A percentile compares a stretch with the other conserved stretches of the same genome.
Evolutionary conservation across 1,140 invertebrate genomes (phyloP).

Genomic region (Aphidius ervi): DNA sequence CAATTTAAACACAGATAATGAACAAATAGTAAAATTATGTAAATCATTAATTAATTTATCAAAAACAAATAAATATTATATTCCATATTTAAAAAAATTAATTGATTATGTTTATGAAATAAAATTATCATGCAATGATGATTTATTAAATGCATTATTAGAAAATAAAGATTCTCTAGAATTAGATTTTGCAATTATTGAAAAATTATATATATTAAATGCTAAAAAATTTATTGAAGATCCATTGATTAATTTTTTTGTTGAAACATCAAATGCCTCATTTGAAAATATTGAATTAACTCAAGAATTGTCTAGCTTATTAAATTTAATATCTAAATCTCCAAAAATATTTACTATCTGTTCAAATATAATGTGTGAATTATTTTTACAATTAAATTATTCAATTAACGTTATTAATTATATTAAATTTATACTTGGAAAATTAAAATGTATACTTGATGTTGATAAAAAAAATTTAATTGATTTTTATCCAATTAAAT

Average conservation of each 20-base stretch:
- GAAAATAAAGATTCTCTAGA: conserved; percentile 23
- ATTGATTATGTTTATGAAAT: not conserved
- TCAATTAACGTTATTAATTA: conserved; percentile 32
- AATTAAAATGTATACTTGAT: conserved; percentile 26
- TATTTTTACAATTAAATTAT: conserved; percentile 34
- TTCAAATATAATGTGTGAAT: conserved; percentile 34
- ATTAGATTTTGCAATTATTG: conserved; percentile 28
- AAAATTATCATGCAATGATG: not conserved
- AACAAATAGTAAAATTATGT: conserved; percentile 24
- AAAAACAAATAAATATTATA: conserved; percentile 15
- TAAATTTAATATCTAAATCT: conserved; percentile 28
- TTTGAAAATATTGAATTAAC: too few species aligned
- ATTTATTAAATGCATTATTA: conserved; percentile 6
- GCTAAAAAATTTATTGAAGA: conserved; percentile 35
- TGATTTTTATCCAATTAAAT: conserved; percentile 40
- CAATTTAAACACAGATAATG: conserved; percentile 13
- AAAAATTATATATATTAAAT: conserved; percentile 35
- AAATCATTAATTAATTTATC: conserved; percentile 22
- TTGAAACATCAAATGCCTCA: too few species aligned
- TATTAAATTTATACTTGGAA: conserved; percentile 32
- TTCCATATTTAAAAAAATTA: conserved; percentile 13
- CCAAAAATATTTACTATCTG: conserved; percentile 34
- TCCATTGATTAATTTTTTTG: conserved; percentile 31
- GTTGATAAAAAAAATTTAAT: conserved; percentile 29
- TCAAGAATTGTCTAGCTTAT: conserved; percentile 17